These are phyloP conservation scores for Oreohelix idahoensis DNA, from an alignment of 1,140 invertebrate genomes.

Conservation along the genomic window DNA sequence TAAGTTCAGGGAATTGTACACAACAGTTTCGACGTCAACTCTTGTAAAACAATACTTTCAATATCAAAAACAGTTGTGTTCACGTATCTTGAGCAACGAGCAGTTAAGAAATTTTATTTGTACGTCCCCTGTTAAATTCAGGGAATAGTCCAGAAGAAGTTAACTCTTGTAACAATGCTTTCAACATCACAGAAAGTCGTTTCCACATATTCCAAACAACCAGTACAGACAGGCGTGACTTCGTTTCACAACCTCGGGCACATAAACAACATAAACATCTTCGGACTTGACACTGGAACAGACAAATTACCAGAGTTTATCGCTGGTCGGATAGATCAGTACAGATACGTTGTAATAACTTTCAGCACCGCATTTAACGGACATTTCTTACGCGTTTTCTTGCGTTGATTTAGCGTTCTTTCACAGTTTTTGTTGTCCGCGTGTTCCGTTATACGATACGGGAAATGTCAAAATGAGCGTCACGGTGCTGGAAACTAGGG, in stretches of 20 bases:
- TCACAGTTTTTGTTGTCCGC: background rate
- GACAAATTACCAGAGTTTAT: conserved; percentile 2
- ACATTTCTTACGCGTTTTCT: background rate
- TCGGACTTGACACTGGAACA: background rate
- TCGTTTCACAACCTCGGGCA: background rate
- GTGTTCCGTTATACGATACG: background rate
- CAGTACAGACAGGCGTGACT: no score
- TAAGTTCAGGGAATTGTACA: no score
- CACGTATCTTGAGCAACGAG: no score
- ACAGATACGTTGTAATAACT: conserved; percentile 4
- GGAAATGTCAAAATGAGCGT: background rate
- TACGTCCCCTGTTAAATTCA: no score
- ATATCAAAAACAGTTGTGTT: no score
- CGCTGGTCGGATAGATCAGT: background rate
- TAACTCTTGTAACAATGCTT: no score
- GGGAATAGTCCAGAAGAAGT: no score
- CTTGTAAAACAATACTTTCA: no score
- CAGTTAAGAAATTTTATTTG: no score
- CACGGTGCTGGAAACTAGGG: background rate
- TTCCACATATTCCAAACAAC: no score
- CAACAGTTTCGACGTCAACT: no score
- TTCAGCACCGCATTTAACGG: conserved; percentile 5
- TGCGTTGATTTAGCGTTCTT: background rate
- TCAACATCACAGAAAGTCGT: no score
- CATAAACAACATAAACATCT: background rate